Base-by-base conservation (phyloP, 2,888 invertebrate genomes). In the Philopedon plagiatum region DNA sequence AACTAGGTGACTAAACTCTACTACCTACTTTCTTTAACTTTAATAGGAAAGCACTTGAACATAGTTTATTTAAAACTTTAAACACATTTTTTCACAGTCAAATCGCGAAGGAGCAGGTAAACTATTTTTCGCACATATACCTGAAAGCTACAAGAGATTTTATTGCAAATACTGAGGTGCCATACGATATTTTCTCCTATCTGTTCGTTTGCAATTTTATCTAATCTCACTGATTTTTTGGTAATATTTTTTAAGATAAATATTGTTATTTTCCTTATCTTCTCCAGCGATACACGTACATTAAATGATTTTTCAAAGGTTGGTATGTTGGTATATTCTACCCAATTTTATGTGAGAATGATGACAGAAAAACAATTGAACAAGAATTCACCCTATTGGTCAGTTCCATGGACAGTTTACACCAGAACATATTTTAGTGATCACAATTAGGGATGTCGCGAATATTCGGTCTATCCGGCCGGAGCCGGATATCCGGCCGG, bases 191-290 rank as follows among this genome's bases (percentile, higher is more conserved):
- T n/a, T 41, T 44, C 29, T 60, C 34, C 26, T 60, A 60, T 60
- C 60, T 32, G 32, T 60, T 32, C 18, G 29, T 32, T 67, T 61
- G 41, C 29, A 15, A 21, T 32, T 64, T 71, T 71, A 71, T 71
- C 71, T 71, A 71, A 71, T 71, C 71, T 29, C 19, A 18, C 21
- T 39, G 57, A 56, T 57, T 39, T 58, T 49, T 65, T 71, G 32
- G 65, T 58, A 70, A 65, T 51, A 60, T 60, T 65, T 70, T 71
- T 64, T 37, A 71, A 71, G 71, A 71, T 71, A 71, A 71, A 60
- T 70, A 64, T 51, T 63, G 19, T 62, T 37, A 37, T 46, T 46
- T 21, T 29, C 32, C 29, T 54, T 29, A 54, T 51, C 49, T n/a
- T 15, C n/a, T n/a, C n/a, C 15, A 2, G 13, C n/a, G 34, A 7